Evolutionary conservation across 2,797 vertebrate genomes (phyloP).

Genomic region (Miichthys miiuy): DNA sequence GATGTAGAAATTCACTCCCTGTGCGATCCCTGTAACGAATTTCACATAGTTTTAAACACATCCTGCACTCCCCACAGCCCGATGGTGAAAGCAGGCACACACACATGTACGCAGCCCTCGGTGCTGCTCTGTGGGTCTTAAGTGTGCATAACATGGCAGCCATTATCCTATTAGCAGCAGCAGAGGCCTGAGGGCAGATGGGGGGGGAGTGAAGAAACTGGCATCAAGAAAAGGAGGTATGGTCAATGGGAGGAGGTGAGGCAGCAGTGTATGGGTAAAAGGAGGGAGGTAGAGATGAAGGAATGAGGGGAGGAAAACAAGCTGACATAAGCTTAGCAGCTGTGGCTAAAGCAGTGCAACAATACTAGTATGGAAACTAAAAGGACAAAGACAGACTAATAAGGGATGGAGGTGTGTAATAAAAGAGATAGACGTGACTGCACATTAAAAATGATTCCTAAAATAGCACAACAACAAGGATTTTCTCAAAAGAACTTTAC

Average conservation of each 20-base stretch:
- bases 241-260: constrained; percentile 32
- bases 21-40: constrained; percentile 27
- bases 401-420: not conserved
- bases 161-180: constrained; percentile 87
- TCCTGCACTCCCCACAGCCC: constrained; percentile 23
- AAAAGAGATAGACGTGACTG: not conserved
- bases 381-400: not conserved
- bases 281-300: constrained; percentile 22
- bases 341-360: constrained; percentile 19
- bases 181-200: constrained; percentile 68
- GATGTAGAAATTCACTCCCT: constrained; percentile 20
- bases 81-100: constrained; percentile 11
- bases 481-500: too few species aligned
- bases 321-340: constrained; percentile 37
- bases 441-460: not conserved
- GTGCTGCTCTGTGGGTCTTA: constrained; percentile 74
- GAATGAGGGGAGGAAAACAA: constrained; percentile 29
- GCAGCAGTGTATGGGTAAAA: not conserved
- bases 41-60: constrained; percentile 42
- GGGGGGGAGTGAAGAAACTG: constrained; percentile 12
- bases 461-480: not conserved
- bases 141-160: constrained; percentile 86
- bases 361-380: not conserved
- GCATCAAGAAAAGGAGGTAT: constrained; percentile 35
- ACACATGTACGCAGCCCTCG: constrained; percentile 50